Evolutionary conservation across 2,888 invertebrate species (phyloP).

Genomic region (Tipula confusa): DNA sequence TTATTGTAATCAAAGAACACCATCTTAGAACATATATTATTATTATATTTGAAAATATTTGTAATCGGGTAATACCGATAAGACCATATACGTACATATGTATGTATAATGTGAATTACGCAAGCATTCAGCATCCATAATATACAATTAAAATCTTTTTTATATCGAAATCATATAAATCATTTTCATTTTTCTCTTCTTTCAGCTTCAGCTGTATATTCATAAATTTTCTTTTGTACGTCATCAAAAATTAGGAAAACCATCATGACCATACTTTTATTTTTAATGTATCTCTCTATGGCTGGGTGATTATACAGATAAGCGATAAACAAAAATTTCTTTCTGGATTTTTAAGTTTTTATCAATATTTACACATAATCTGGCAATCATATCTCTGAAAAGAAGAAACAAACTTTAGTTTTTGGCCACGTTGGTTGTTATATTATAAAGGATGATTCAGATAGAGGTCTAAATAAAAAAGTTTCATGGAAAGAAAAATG

Average conservation of each 20-base stretch:
- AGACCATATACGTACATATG: neutral
- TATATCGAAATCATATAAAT: neutral
- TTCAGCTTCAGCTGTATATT: neutral
- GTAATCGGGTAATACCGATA: neutral
- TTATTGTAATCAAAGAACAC: neutral
- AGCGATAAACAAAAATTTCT: neutral
- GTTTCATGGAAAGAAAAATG: too few relatives aligned
- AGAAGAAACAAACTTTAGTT: neutral
- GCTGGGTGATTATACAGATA: neutral
- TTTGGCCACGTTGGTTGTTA: neutral
- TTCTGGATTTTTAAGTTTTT: neutral
- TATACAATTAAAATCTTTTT: neutral
- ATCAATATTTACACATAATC: slow-evolving; percentile 16
- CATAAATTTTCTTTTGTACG: slow-evolving; percentile 14
- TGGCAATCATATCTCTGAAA: neutral
- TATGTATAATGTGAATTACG: neutral
- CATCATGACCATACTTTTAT: neutral
- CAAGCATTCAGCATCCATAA: neutral
- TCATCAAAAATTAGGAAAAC: slow-evolving; percentile 25
- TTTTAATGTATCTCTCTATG: neutral
- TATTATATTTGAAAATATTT: neutral
- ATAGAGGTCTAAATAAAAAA: too few relatives aligned
- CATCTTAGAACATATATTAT: neutral
- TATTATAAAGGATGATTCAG: too few relatives aligned
- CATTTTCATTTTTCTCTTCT: neutral